A percentile compares a stretch with the other conserved stretches of the same genome.
These are phyloP conservation scores for Yponomeuta evonymella DNA, from an alignment of 2,888 invertebrate species.

Conservation along the genomic window DNA sequence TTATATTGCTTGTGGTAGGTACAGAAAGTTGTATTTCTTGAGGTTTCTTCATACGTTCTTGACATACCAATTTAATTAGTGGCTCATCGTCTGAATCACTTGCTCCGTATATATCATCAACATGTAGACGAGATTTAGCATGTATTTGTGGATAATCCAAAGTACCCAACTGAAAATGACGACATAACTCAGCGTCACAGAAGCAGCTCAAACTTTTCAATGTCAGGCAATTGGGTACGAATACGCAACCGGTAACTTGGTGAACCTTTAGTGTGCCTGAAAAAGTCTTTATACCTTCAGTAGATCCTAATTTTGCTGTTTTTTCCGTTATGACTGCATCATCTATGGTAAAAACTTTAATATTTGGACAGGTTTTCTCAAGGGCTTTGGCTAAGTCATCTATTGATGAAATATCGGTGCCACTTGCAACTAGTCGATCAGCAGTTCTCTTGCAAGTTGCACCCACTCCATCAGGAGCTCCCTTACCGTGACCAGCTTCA, in stretches of 20 bases:
- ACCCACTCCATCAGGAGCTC: slow-evolving; percentile 23
- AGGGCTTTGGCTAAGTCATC: slow-evolving; percentile 19
- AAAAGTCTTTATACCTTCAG: slow-evolving; percentile 18
- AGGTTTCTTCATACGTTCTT: slow-evolving; percentile 17
- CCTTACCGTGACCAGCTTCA: slow-evolving; percentile 22
- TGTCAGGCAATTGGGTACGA: slow-evolving; percentile 19
- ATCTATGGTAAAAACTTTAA: slow-evolving; percentile 17
- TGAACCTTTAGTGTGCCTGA: slow-evolving; percentile 21
- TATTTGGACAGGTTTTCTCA: slow-evolving; percentile 15
- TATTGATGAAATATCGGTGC: slow-evolving; percentile 21
- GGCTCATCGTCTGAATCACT: slow-evolving; percentile 13
- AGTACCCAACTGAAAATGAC: slow-evolving; percentile 13
- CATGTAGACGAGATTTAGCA: slow-evolving; percentile 8
- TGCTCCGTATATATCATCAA: slow-evolving; percentile 14
- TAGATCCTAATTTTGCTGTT: slow-evolving; percentile 15
- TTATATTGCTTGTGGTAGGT: slow-evolving; percentile 15
- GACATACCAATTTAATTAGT: slow-evolving; percentile 7
- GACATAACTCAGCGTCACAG: slow-evolving; percentile 18
- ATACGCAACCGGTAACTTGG: slow-evolving; percentile 20
- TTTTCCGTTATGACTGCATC: slow-evolving; percentile 20
- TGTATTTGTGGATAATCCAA: slow-evolving; percentile 13
- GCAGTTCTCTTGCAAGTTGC: slow-evolving; percentile 20
- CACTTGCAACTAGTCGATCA: slow-evolving; percentile 17
- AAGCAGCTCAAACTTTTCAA: slow-evolving; percentile 22
- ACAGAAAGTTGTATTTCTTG: slow-evolving; percentile 16